These are phyloP conservation scores for Hylia prasina DNA, from an alignment of 2,113 vertebrate genomes.

Conservation along the genomic window DNA sequence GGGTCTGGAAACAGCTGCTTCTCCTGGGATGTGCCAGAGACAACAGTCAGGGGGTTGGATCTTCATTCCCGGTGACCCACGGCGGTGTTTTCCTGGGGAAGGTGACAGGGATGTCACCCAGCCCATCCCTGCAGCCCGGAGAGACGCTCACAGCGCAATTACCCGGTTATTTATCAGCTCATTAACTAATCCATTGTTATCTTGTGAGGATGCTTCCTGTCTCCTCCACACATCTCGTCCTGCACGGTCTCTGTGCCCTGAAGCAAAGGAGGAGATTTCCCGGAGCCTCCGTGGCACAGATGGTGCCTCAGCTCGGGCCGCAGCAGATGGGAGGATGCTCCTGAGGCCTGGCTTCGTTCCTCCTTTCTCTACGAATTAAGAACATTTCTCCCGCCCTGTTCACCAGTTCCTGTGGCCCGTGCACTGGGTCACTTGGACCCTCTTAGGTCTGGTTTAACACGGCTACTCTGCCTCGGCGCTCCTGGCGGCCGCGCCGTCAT, in stretches of 20 bases:
- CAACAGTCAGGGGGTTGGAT: neutral
- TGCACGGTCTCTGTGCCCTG: neutral
- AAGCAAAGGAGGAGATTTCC: neutral
- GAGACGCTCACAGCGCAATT: neutral
- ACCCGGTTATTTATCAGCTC: neutral
- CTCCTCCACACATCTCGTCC: neutral
- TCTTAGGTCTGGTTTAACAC: neutral
- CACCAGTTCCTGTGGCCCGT: neutral
- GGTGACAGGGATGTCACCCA: neutral
- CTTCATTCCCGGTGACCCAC: neutral
- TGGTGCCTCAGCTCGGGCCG: neutral
- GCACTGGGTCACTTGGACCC: neutral
- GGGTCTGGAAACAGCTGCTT: neutral
- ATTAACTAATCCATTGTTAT: conserved; percentile 6
- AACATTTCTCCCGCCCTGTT: neutral
- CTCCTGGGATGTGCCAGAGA: neutral
- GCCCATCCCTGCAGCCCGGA: neutral
- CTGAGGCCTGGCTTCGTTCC: neutral
- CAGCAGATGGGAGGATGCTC: neutral
- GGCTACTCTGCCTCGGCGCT: neutral
- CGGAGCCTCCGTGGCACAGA: neutral
- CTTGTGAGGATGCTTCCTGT: neutral
- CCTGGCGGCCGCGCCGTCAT: accelerated
- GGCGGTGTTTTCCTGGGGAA: neutral
- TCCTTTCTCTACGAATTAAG: neutral